Conservation (phyloP, 2,113 vertebrate genomes). For the Lepidothrix coronata region DNA sequence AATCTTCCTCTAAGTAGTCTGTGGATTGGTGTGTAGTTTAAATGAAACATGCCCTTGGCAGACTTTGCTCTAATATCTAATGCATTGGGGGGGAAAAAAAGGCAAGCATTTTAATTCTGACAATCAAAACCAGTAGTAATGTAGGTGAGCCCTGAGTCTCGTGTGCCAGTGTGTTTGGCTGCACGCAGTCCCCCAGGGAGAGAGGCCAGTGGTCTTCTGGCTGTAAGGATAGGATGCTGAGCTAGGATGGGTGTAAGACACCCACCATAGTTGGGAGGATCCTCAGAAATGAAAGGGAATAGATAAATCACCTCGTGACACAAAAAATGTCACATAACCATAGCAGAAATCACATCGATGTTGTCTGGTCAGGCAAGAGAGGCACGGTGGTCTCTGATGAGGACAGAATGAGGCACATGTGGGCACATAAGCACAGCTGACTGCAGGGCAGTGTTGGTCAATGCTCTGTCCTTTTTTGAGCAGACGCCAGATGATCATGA, state of each 20-base stretch:
- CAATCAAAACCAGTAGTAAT: neutral
- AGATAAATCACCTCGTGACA: neutral
- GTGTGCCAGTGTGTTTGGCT: neutral
- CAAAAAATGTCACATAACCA: neutral
- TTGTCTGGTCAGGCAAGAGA: neutral
- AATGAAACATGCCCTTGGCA: neutral
- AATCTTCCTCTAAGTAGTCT: neutral
- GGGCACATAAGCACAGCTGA: neutral
- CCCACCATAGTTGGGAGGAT: neutral
- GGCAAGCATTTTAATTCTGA: neutral
- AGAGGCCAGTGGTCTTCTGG: neutral
- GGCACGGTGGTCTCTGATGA: neutral
- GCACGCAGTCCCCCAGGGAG: neutral
- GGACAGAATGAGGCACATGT: neutral
- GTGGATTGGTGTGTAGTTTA: neutral
- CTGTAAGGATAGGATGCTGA: neutral
- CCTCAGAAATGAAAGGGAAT: neutral
- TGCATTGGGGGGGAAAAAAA: accelerated
- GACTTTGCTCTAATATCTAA: neutral
- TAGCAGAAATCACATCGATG: accelerated
- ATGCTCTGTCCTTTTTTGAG: slow-evolving; percentile 51
- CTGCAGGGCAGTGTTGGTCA: neutral
- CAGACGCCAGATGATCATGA: slow-evolving; percentile 95
- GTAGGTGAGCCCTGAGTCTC: neutral
- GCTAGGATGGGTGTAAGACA: neutral